phyloP scores from a whole-genome alignment of 35 echinoderm and acorn worm genomes.

The Heliocidaris tuberculata region DNA sequence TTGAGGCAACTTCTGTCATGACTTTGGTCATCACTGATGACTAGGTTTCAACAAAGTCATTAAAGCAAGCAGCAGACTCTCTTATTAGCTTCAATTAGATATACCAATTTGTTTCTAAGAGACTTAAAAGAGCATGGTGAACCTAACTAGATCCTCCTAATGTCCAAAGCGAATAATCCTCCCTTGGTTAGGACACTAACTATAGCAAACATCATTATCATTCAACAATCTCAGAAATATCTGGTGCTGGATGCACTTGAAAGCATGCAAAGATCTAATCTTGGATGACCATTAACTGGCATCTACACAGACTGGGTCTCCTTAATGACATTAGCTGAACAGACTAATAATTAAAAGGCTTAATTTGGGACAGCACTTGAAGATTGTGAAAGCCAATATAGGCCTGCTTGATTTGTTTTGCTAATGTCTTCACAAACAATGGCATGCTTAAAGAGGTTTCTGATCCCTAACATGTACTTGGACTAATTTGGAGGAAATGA shows the following conservation, averaged over 20 bases:
- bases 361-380: background rate
- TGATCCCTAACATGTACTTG: background rate
- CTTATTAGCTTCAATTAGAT: background rate
- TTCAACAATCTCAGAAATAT: background rate
- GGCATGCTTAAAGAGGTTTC: background rate
- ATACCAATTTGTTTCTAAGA: background rate
- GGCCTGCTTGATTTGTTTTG: background rate
- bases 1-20: background rate
- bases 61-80: background rate
- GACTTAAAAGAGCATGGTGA: background rate
- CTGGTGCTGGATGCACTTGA: background rate
- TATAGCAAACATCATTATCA: background rate
- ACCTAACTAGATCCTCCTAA: background rate
- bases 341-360: background rate
- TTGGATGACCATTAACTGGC: background rate
- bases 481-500: background rate
- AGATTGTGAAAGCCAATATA: background rate
- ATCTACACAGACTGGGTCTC: background rate
- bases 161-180: background rate
- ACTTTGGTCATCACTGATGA: background rate
- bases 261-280: background rate
- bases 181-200: background rate
- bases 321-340: conserved; percentile 13
- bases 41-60: background rate
- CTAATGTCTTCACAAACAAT: background rate